Evolutionary conservation across 2,797 vertebrate genomes (phyloP).

Genomic region (Ara ararauna): DNA sequence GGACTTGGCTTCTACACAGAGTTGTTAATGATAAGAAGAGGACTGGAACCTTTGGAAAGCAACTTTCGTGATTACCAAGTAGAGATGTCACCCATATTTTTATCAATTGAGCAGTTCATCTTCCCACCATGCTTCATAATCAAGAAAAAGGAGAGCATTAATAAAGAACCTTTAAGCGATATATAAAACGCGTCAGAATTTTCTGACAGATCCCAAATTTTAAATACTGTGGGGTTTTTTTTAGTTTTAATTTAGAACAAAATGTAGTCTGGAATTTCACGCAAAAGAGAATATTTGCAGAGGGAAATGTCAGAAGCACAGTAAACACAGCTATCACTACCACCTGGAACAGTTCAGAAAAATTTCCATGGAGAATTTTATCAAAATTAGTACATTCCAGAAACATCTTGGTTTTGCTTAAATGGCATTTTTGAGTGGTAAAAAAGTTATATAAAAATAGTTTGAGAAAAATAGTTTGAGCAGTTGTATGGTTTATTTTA

Average conservation of each 20-base stretch:
- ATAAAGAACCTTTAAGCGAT: accelerated
- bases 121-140: neutral
- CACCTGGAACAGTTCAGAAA: slow-evolving; percentile 49
- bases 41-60: neutral
- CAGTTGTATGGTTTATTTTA: neutral
- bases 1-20: neutral
- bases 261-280: slow-evolving; percentile 8
- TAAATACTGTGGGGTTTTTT: neutral
- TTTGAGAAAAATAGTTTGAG: neutral
- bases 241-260: neutral
- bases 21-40: neutral
- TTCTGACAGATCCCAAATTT: neutral
- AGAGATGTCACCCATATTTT: neutral
- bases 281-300: slow-evolving; percentile 18
- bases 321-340: slow-evolving; percentile 21
- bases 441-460: neutral
- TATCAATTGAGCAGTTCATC: neutral
- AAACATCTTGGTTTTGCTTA: slow-evolving; percentile 18
- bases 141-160: neutral
- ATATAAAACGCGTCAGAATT: neutral
- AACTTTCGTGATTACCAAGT: neutral
- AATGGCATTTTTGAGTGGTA: neutral
- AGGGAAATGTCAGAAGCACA: slow-evolving; percentile 27
- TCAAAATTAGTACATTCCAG: slow-evolving; percentile 40
- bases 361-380: slow-evolving; percentile 35